A percentile compares a stretch with the other conserved stretches of the same genome.
These are phyloP conservation scores for Tortrix viridana DNA, from an alignment of 2,888 invertebrate genomes.

Conservation along the genomic window DNA sequence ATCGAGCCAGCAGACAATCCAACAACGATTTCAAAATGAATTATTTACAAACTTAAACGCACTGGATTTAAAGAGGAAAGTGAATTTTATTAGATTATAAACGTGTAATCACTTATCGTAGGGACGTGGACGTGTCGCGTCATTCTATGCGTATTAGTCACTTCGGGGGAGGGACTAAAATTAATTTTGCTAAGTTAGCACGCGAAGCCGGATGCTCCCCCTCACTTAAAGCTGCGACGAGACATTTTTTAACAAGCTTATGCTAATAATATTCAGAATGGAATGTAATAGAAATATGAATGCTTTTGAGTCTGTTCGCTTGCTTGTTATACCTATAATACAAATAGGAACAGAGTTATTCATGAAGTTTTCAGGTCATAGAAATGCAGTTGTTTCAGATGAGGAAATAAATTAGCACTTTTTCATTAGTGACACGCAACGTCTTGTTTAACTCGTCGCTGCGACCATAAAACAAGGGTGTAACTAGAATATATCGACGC, in stretches of 20 bases:
- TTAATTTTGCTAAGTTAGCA: conserved; percentile 58
- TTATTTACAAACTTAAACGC: conserved; percentile 47
- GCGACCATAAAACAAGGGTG: conserved; percentile 37
- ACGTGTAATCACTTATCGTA: conserved; percentile 4
- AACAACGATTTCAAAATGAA: conserved; percentile 56
- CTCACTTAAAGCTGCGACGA: conserved; percentile 46
- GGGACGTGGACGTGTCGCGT: conserved; percentile 42
- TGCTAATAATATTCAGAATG: conserved; percentile 11
- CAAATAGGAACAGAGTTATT: neutral
- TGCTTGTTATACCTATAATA: neutral
- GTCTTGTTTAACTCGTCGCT: conserved; percentile 37
- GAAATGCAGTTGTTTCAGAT: neutral
- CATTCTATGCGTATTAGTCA: conserved; percentile 50
- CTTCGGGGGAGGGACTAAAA: conserved; percentile 51
- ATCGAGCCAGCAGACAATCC: conserved; percentile 58
- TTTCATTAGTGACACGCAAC: conserved; percentile 24
- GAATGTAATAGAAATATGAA: conserved; percentile 12
- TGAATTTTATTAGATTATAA: conserved; percentile 48
- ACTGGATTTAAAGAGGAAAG: conserved; percentile 50
- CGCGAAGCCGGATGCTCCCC: conserved; percentile 50
- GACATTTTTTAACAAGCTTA: conserved; percentile 39
- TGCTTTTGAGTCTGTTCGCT: neutral
- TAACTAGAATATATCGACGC: conserved; percentile 43
- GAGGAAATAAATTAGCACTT: neutral
- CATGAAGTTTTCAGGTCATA: neutral